Percentiles rank a stretch among this genome's conserved stretches.
Conservation (phyloP, 2,888 invertebrate genomes). For the Drosophila algonquin region DNA sequence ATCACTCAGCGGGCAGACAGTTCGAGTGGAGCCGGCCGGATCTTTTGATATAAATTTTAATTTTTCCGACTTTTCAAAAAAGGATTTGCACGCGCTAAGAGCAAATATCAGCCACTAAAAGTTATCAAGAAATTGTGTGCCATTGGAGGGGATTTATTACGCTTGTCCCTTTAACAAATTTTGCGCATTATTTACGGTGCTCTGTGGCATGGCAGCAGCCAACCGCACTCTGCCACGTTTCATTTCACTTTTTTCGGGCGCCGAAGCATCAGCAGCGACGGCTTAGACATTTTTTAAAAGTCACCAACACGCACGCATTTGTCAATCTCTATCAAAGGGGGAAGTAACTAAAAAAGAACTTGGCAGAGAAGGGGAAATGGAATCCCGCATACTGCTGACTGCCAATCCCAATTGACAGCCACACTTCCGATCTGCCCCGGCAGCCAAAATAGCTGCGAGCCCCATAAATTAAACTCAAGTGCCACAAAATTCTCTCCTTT, state of each 20-base stretch:
- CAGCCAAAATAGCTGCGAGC: constrained; percentile 79
- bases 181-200: constrained; percentile 74
- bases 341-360: constrained; percentile 13
- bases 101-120: constrained; percentile 60
- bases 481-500: constrained; percentile 63
- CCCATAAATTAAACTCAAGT: constrained; percentile 77
- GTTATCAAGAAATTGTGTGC: constrained; percentile 75
- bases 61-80: constrained; percentile 34
- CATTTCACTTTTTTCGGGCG: constrained; percentile 65
- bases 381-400: constrained; percentile 54
- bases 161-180: constrained; percentile 78
- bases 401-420: constrained; percentile 79
- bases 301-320: constrained; percentile 79
- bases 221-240: constrained; percentile 55
- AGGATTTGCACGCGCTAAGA: constrained; percentile 33
- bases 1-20: constrained; percentile 49
- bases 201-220: constrained; percentile 42
- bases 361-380: constrained; percentile 16
- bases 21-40: background rate
- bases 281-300: constrained; percentile 76
- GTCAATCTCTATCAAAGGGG: constrained; percentile 73
- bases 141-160: constrained; percentile 78
- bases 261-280: constrained; percentile 39
- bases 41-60: constrained; percentile 62
- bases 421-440: constrained; percentile 71